Evolutionary conservation across 2,888 invertebrate species (phyloP).

Genomic region (Epinotia ramella): DNA sequence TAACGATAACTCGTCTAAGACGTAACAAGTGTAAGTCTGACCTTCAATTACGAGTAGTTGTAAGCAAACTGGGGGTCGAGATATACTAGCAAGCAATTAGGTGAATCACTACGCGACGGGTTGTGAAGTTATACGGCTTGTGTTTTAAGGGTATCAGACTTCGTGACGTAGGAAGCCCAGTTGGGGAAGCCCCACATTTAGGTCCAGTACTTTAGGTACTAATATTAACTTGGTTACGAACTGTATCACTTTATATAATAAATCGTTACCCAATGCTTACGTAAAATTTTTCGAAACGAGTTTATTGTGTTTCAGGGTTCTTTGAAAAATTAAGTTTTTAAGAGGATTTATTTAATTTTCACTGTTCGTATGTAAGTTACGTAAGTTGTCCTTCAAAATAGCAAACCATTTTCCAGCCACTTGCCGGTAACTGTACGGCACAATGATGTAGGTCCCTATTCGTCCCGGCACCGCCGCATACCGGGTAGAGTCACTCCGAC

Average conservation of each 20-base stretch:
- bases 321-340: not conserved
- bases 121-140: not conserved
- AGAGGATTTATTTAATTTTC: no score
- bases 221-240: conserved; percentile 5
- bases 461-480: no score
- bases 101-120: not conserved
- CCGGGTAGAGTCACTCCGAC: no score
- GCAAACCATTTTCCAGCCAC: no score
- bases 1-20: not conserved
- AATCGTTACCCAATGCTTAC: not conserved
- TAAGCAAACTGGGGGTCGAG: not conserved
- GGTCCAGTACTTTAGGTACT: not conserved
- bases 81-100: not conserved
- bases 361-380: no score
- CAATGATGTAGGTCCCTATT: no score
- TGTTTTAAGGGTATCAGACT: conserved; percentile 32
- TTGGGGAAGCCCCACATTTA: conserved; percentile 32
- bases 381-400: no score
- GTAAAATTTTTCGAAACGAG: not conserved
- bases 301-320: not conserved
- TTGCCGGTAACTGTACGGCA: no score
- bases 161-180: conserved; percentile 27
- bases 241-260: conserved; percentile 6
- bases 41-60: not conserved
- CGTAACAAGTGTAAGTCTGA: not conserved